Base-by-base conservation (phyloP, 2,888 invertebrate genomes). In the Crioceris asparagi region DNA sequence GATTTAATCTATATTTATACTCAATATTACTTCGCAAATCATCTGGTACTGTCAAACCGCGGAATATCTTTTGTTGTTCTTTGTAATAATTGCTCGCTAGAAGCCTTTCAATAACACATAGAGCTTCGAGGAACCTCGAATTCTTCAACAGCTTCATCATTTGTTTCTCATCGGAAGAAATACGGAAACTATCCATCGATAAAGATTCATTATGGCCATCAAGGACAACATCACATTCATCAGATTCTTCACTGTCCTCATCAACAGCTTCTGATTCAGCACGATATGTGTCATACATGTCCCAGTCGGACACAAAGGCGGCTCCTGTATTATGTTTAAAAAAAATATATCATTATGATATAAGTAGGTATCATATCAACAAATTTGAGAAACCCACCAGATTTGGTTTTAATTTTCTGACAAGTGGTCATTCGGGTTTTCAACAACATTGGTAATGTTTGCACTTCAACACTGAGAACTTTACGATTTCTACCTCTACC, bases 301-400 rank as follows among this genome's bases (percentile, higher is more conserved):
- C 81, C 74, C 83, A 86, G 53, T 77, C 69, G 1, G 83, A 83
- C 0, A 82, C 83, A 54, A 78, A 81, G 0, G 76, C 70, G 2
- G 68, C 67, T 3, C 33, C 41, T 11, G 70, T 27, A 26, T 12
- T 12, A 27, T 8, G 27, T 14, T 14, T 15, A 12, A 14, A 11
- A 27, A 5, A 11, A 3, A 27, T 6, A 10, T 21, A 10, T 21
- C 21, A 21, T 21, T 21, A 7, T 21, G 7, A 10, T 7, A 7
- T 21, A 6, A 21, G 6, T 21, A 6, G 10, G 6, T 21, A 7
- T 7, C 10, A 21, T 21, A 7, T 10, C 10, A 3, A 10, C 21
- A 21, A 21, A 21, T 21, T 10, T 21, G 21, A 7, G 10, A 10
- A 4, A 25, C 26, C 12, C 26, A 27, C 35, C 42, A n/a, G 70